phyloP scores from a whole-genome alignment of 2,888 invertebrate species.

The Phaedon cochleariae region DNA sequence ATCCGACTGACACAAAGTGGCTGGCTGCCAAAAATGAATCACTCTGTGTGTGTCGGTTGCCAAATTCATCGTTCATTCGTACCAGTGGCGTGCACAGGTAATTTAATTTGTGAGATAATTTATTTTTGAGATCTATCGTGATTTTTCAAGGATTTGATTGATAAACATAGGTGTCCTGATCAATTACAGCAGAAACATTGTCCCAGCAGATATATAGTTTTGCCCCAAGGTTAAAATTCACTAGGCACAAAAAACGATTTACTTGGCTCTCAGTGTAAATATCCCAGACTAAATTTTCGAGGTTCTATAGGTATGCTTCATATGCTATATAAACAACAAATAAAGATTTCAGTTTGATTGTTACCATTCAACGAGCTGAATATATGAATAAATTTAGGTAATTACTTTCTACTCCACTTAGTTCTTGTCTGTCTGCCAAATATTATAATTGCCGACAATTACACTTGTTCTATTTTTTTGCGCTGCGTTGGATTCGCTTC shows the following conservation, averaged over 20 bases:
- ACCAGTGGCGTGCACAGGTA: conserved; percentile 31
- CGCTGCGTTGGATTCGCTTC: conserved; percentile 18
- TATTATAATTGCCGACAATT: conserved; percentile 25
- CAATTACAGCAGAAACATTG: too few species aligned
- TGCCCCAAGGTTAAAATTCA: too few species aligned
- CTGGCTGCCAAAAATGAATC: conserved; percentile 48
- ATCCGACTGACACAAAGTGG: not conserved
- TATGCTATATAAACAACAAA: too few species aligned
- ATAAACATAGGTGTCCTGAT: too few species aligned
- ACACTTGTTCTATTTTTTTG: conserved; percentile 23
- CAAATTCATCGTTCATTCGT: conserved; percentile 47
- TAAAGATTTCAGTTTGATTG: conserved; percentile 2
- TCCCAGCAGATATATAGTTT: too few species aligned
- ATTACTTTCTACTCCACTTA: conserved; percentile 37
- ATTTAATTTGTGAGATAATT: not conserved
- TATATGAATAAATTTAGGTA: conserved; percentile 25
- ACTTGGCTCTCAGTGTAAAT: too few species aligned
- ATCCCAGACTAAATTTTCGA: too few species aligned
- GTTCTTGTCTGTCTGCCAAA: conserved; percentile 36
- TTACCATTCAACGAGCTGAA: conserved; percentile 7
- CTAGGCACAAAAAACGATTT: too few species aligned
- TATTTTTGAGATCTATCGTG: too few species aligned
- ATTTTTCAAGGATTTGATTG: too few species aligned
- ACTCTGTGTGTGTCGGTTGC: conserved; percentile 50
- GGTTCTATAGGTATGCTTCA: too few species aligned